Percentiles rank a stretch among this genome's conserved stretches.
These are phyloP conservation scores for Notothenia coriiceps DNA, from an alignment of 2,113 vertebrate genomes.

Conservation along the genomic window DNA sequence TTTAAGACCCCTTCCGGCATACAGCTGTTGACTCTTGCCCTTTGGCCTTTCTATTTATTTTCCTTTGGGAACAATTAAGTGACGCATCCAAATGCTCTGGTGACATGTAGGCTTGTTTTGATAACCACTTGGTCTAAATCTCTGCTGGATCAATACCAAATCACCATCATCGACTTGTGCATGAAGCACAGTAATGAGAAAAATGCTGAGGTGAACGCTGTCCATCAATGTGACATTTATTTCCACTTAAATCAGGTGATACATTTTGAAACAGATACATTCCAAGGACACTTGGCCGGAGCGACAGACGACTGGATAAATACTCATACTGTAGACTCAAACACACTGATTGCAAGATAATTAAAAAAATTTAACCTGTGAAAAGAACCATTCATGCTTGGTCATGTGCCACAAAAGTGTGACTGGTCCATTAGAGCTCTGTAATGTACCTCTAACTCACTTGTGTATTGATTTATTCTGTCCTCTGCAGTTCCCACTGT, in stretches of 20 bases:
- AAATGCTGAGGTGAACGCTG: background rate
- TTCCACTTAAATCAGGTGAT: background rate
- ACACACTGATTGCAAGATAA: background rate
- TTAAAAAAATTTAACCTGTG: constrained; percentile 12
- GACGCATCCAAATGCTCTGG: background rate
- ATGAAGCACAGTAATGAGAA: background rate
- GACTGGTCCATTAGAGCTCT: background rate
- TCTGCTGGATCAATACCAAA: constrained; percentile 28
- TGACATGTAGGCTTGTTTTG: background rate
- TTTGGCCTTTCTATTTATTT: constrained; percentile 6
- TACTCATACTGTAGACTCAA: background rate
- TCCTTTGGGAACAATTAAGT: constrained; percentile 12
- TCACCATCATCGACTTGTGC: background rate
- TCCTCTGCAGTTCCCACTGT: background rate
- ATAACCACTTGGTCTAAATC: constrained; percentile 2
- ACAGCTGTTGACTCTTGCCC: constrained; percentile 8
- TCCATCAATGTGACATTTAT: constrained; percentile 14
- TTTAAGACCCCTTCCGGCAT: background rate
- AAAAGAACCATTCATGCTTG: background rate
- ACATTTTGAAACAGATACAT: background rate
- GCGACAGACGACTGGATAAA: background rate
- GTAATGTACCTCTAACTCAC: constrained; percentile 23
- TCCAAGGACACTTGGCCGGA: background rate
- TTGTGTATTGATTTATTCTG: constrained; percentile 2
- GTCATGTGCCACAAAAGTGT: background rate